phyloP scores from a whole-genome alignment of 2,113 vertebrate genomes.

The Eupsittula cactorum region DNA sequence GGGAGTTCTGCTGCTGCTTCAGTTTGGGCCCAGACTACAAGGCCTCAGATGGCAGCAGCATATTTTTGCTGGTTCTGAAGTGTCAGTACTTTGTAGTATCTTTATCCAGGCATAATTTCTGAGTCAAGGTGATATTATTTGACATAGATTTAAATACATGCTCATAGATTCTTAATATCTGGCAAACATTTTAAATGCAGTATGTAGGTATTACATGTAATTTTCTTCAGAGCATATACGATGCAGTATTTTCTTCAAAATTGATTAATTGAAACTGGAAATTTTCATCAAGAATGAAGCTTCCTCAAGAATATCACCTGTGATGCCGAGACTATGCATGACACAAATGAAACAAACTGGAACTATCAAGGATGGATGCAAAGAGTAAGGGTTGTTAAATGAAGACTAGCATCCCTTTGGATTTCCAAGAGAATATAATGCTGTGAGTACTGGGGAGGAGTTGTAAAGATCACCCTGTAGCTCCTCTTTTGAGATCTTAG shows the following conservation, averaged over 20 bases:
- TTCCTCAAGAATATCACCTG: fast-evolving
- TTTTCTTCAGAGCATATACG: not conserved
- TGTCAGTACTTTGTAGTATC: not conserved
- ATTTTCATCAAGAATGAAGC: not conserved
- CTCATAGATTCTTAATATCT: not conserved
- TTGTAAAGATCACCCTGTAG: not conserved
- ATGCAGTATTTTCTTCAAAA: not conserved
- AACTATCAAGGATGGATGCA: not conserved
- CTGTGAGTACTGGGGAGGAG: not conserved
- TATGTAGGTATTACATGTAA: not conserved
- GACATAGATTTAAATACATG: not conserved
- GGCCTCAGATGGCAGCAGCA: not conserved
- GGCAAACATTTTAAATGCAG: not conserved
- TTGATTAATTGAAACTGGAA: not conserved
- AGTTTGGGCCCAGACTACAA: not conserved
- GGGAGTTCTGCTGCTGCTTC: not conserved
- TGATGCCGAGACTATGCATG: not conserved
- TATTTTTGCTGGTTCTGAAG: not conserved
- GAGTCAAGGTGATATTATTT: not conserved
- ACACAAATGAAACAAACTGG: not conserved
- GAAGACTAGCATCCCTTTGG: not conserved
- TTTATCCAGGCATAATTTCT: not conserved
- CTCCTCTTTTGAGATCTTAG: not conserved
- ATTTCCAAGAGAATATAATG: not conserved
- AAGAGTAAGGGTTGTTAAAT: not conserved